Base-by-base conservation (phyloP, 2,888 invertebrate species). In the Icerya purchasi region DNA sequence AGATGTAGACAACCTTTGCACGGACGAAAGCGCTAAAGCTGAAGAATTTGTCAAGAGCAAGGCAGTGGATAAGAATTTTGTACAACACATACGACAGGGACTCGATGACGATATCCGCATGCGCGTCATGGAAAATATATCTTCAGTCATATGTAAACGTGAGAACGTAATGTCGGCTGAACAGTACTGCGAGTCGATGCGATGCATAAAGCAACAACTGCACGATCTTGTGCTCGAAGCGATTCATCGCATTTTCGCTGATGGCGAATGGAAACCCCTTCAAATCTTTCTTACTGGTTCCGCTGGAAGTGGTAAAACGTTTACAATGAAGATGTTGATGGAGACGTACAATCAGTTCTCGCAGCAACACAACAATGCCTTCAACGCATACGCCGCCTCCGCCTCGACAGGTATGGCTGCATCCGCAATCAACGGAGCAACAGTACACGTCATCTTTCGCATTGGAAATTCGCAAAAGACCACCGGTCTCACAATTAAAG, bases 271-370 rank as follows among this genome's bases (percentile, higher is more conserved):
- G 62, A 66, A 66, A 65, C 49, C 68, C 63, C 51, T 64, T 18
- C 63, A 64, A 61, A 64, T 64, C 22, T 64, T 67, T 63, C 66
- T 70, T 3, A 70, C n/a, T n/a, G n/a, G n/a, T n/a, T n/a, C n/a
- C n/a, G n/a, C n/a, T n/a, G n/a, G n/a, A n/a, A n/a, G n/a, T n/a
- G n/a, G n/a, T n/a, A n/a, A n/a, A n/a, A n/a, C n/a, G n/a, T n/a
- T n/a, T n/a, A n/a, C n/a, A n/a, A n/a, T n/a, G n/a, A n/a, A n/a
- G n/a, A n/a, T n/a, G n/a, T n/a, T n/a, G n/a, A n/a, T n/a, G n/a
- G n/a, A 49, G 10, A 49, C 50, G 50, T 49, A 49, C 18, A 49
- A 49, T 49, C 50, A 18, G 18, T 49, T 49, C 50, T 14, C 10
- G 10, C 50, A 49, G 50, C 18, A 14, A 14, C 50, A 49, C 18